Percentiles rank a stretch among this genome's conserved stretches.
Conservation (phyloP, 2,113 vertebrate genomes). For the Muscicapa adusta region DNA sequence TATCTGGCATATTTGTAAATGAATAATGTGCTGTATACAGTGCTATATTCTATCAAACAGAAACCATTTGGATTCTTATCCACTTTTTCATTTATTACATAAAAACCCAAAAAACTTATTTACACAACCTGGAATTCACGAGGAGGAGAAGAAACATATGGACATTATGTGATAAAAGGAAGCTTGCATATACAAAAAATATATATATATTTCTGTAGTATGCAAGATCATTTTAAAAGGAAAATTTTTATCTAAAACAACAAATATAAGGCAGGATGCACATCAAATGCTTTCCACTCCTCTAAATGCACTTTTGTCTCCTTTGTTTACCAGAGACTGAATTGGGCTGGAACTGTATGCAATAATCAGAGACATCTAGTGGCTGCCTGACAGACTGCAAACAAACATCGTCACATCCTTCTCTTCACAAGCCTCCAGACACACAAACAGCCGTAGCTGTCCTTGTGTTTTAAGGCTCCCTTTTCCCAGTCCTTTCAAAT, state of each 20-base stretch:
- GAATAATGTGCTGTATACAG: neutral
- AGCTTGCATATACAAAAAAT: fast-evolving
- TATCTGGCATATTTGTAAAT: neutral
- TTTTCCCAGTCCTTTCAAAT: neutral
- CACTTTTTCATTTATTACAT: neutral
- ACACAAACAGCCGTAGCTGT: neutral
- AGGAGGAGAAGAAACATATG: neutral
- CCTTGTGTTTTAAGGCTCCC: neutral
- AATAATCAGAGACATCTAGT: constrained; percentile 64
- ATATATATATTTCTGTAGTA: neutral
- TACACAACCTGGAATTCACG: neutral
- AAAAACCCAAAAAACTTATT: neutral
- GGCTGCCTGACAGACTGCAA: constrained; percentile 34
- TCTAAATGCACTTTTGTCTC: neutral
- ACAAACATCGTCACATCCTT: neutral
- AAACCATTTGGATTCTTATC: neutral
- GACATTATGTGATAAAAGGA: neutral
- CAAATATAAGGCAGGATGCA: neutral
- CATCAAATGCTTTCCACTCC: neutral
- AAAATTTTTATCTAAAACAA: neutral
- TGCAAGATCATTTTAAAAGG: neutral
- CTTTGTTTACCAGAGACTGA: constrained; percentile 19
- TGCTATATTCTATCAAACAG: neutral
- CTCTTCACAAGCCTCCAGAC: neutral
- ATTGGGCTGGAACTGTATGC: neutral